Evolutionary conservation across 2,113 vertebrate species (phyloP).

Genomic region (Pristiophorus japonicus): DNA sequence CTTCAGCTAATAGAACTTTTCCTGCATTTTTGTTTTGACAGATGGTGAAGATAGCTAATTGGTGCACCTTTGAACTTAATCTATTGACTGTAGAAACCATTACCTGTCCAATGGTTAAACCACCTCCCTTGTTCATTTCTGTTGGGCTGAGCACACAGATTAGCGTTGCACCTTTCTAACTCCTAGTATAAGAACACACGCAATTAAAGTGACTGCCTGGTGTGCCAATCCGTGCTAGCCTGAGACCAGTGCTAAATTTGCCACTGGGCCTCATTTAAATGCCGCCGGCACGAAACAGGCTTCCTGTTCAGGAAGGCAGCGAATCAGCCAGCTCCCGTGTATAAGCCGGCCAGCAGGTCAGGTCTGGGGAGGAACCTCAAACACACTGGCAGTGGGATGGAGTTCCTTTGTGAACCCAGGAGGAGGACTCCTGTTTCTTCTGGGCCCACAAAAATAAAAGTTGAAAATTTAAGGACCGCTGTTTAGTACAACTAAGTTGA

Average conservation of each 20-base stretch:
- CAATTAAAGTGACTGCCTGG: background rate
- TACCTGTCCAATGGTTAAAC: background rate
- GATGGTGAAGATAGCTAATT: constrained; percentile 9
- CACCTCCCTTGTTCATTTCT: constrained; percentile 13
- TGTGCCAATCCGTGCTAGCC: background rate
- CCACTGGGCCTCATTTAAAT: background rate
- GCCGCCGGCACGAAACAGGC: background rate
- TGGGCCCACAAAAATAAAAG: background rate
- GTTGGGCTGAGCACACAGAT: background rate
- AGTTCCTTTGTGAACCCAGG: background rate
- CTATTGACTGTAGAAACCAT: background rate
- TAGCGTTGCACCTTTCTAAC: background rate
- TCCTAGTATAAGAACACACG: background rate
- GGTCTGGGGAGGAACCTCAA: background rate
- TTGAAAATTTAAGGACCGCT: background rate
- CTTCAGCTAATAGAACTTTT: background rate
- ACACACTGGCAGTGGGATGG: too few species aligned
- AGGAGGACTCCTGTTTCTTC: background rate
- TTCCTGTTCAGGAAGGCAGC: background rate
- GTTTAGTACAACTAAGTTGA: background rate
- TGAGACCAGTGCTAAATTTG: background rate
- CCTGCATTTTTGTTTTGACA: background rate
- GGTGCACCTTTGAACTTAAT: background rate
- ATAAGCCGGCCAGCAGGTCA: background rate
- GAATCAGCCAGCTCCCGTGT: too few species aligned